Percentiles rank a stretch among this genome's conserved stretches.
These are phyloP conservation scores for Heliconius nattereri DNA, from an alignment of 1,140 invertebrate genomes.

Conservation along the genomic window DNA sequence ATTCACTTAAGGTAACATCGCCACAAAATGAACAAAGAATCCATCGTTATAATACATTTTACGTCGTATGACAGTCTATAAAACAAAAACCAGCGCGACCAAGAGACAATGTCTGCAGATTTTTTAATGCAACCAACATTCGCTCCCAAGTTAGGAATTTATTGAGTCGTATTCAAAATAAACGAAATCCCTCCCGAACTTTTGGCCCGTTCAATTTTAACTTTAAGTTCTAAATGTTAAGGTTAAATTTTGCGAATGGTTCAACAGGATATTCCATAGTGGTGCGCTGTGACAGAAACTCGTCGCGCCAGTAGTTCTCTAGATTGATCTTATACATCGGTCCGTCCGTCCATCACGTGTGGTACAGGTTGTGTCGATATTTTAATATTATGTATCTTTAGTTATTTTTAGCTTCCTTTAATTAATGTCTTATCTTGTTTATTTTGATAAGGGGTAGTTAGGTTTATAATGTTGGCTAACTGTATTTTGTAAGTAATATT, in stretches of 20 bases:
- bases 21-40: conserved; percentile 14
- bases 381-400: conserved; percentile 44
- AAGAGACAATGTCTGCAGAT: conserved; percentile 58
- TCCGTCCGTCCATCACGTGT: conserved; percentile 58
- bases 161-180: conserved; percentile 68
- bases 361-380: conserved; percentile 48
- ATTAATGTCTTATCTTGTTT: conserved; percentile 27
- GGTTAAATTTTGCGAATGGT: conserved; percentile 15
- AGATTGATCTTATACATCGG: conserved; percentile 74
- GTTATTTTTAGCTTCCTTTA: conserved; percentile 27
- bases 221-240: conserved; percentile 8
- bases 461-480: neutral
- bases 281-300: conserved; percentile 47
- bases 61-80: conserved; percentile 49
- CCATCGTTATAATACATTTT: conserved; percentile 34
- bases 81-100: conserved; percentile 39
- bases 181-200: conserved; percentile 33
- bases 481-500: neutral
- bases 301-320: conserved; percentile 51
- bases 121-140: conserved; percentile 70
- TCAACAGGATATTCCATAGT: conserved; percentile 15
- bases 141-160: conserved; percentile 72
- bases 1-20: conserved; percentile 5
- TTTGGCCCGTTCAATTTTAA: conserved; percentile 1
- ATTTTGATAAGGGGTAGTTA: conserved; percentile 15